Evolutionary conservation across 2,797 vertebrate species (phyloP), one percentile per base, ranked within the genome.

Genomic region (Clarias laeviceps): DNA sequence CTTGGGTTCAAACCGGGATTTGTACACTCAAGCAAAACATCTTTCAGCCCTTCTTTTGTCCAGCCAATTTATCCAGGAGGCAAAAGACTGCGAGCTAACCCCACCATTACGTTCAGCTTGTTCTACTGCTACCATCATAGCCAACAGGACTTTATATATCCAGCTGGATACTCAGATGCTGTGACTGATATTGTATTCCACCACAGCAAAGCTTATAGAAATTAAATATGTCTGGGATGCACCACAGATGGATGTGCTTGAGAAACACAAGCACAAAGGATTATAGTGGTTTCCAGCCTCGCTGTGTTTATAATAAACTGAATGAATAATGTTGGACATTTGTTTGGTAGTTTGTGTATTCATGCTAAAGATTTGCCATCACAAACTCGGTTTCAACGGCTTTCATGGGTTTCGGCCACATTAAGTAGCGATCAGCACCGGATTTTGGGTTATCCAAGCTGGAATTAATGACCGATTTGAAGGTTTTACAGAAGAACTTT

Each of bases 381-480:
- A 79, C 66, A 64, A 78, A 88, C 66, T 65, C 74, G 32, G 65
- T 83, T 87, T 86, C 62, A 84, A 80, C 79, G 79, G 74, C 62
- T 54, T 80, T 27, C 54, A 64, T 22, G 5, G 85, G 91, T 91
- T 93, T 93, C 88, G 90, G 90, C 86, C 85, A 87, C 69, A 90
- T 93, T 93, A 92, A 92, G 88, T 86, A 88, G 89, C 91, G 91
- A 93, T 94, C 93, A 91, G 85, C 62, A 88, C 89, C 90, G 86
- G 92, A 93, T 93, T 93, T 87, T 89, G 90, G 90, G 89, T 88
- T 94, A 92, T 92, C 89, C 68, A 84, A 73, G 90, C 90, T 91
- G 91, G 93, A 94, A 94, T 94, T 90, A 94, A 94, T 93, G 91
- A 93, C 90, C 88, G 92, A 93, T 94, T 93, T 92, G 89, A 92